These are phyloP conservation scores for Aethina tumida DNA, from an alignment of 1,140 invertebrate genomes.

Conservation along the genomic window DNA sequence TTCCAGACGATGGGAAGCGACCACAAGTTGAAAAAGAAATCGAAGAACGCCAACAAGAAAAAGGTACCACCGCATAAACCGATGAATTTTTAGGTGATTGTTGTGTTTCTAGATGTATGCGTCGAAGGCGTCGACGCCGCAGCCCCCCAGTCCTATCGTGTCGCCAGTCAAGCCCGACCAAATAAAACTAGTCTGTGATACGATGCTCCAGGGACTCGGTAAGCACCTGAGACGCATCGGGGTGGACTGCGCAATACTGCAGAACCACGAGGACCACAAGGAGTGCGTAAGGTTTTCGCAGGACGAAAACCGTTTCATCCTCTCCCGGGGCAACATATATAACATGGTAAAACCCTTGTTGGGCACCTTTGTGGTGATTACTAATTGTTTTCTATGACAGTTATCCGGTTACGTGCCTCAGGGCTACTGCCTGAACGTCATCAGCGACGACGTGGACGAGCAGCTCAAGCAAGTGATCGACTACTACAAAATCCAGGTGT, in stretches of 20 bases:
- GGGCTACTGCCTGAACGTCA: conserved; percentile 44
- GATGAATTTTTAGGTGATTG: neutral
- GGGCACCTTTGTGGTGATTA: neutral
- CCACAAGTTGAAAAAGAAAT: conserved; percentile 37
- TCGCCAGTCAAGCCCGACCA: conserved; percentile 20
- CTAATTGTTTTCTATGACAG: conserved; percentile 30
- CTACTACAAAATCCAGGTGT: conserved; percentile 51
- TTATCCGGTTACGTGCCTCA: conserved; percentile 37
- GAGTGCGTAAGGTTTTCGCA: conserved; percentile 40
- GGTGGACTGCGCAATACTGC: conserved; percentile 48
- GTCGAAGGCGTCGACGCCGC: conserved; percentile 5
- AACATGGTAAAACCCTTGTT: conserved; percentile 29
- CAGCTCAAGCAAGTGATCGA: conserved; percentile 51
- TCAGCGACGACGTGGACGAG: conserved; percentile 36
- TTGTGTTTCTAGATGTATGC: neutral
- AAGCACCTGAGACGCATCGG: conserved; percentile 53
- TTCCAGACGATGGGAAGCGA: conserved; percentile 41
- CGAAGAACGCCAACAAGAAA: conserved; percentile 31
- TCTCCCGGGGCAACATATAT: conserved; percentile 44
- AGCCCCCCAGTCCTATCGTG: conserved; percentile 18
- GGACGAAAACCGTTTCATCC: conserved; percentile 44
- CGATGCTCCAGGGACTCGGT: conserved; percentile 45
- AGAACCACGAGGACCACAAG: conserved; percentile 40
- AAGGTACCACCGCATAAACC: conserved; percentile 5
- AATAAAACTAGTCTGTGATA: conserved; percentile 44